These are phyloP conservation scores for Leptonema lineaticorne DNA, from an alignment of 1,140 invertebrate genomes.

Conservation along the genomic window DNA sequence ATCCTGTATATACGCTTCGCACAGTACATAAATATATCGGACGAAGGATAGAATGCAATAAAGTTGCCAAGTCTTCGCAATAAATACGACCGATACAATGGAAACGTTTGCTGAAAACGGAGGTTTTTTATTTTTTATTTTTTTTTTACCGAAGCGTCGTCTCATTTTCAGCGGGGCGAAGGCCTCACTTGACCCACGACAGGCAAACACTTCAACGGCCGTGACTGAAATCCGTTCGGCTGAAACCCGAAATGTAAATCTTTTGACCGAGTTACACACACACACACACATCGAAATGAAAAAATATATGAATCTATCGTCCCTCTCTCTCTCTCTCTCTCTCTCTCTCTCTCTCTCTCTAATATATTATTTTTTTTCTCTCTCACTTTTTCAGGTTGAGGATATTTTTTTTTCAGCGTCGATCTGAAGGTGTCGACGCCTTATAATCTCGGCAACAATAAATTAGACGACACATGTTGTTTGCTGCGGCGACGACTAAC, in stretches of 20 bases:
- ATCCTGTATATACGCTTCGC: too few species aligned
- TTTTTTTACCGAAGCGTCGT: too few species aligned
- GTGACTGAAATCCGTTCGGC: neutral
- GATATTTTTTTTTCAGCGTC: neutral
- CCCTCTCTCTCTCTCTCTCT: neutral
- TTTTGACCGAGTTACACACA: too few species aligned
- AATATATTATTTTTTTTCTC: neutral
- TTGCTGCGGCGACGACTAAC: too few species aligned
- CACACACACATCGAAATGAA: neutral
- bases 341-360: neutral
- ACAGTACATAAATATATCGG: neutral
- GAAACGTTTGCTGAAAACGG: neutral
- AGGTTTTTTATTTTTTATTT: too few species aligned
- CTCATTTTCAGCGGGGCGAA: neutral
- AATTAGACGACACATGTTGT: conserved; percentile 25
- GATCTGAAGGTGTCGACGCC: neutral
- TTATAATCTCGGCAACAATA: conserved; percentile 4
- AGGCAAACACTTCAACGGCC: neutral
- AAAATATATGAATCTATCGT: neutral
- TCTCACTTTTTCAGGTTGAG: neutral
- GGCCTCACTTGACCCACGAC: neutral
- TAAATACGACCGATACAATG: neutral
- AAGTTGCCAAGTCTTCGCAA: neutral
- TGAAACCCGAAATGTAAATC: conserved; percentile 16
- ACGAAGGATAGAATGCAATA: neutral